phyloP scores from a whole-genome alignment of 2,797 vertebrate species.

The Lagorchestes hirsutus region DNA sequence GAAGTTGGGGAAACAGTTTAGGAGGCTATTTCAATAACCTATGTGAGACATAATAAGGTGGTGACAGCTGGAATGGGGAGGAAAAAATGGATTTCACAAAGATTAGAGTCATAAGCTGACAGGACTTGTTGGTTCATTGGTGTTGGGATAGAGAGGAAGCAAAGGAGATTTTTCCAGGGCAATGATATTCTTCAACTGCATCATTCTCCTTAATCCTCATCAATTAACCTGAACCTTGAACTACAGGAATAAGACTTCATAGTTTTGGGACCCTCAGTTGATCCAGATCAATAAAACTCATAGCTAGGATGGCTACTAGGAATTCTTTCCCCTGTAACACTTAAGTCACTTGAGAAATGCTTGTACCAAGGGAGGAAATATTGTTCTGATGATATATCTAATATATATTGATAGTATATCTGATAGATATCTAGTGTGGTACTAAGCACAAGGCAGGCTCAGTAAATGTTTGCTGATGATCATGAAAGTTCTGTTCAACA shows the following conservation, averaged over 20 bases:
- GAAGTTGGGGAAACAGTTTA: background rate
- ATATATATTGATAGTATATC: too few species aligned
- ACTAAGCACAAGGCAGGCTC: background rate
- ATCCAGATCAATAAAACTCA: background rate
- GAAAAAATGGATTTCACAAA: background rate
- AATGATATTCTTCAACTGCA: background rate
- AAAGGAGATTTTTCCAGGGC: background rate
- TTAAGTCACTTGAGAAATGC: background rate
- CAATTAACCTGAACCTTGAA: conserved; percentile 32
- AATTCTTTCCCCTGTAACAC: background rate
- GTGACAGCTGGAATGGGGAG: background rate
- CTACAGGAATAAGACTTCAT: background rate
- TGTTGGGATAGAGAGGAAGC: background rate
- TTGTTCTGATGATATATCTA: background rate
- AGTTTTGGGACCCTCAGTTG: background rate
- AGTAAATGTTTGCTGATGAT: background rate
- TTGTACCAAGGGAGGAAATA: background rate
- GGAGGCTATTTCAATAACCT: background rate
- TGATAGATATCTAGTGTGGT: background rate
- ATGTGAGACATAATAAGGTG: background rate
- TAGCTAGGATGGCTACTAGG: background rate
- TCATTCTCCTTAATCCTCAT: background rate
- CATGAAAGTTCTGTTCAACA: background rate
- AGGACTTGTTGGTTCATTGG: background rate
- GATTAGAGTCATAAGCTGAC: background rate